Base-by-base conservation (phyloP, 2,888 invertebrate genomes). In the Neria commutata region DNA sequence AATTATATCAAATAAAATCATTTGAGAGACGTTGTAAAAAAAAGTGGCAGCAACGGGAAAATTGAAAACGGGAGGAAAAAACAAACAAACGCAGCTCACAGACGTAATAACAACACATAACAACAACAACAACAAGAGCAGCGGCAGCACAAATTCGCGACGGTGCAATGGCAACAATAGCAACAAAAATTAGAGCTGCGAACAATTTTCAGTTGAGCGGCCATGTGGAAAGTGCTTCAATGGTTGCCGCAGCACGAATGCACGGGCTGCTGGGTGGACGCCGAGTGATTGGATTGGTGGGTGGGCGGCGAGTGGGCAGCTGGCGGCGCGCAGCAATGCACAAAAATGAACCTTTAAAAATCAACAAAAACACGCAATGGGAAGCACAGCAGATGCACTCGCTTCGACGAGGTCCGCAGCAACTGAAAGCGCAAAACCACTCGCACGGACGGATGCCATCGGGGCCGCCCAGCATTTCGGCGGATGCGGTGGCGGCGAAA, bases 151-250 rank as follows among this genome's bases (percentile, higher is more conserved):
- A 8, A 25, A 10, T 14, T n/a, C n/a, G n/a, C n/a, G n/a, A n/a
- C 37, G 37, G 37, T 37, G 37, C 37, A 37, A n/a, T 37, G 63
- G 66, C 62, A 68, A 56, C 47, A 53, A 40, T n/a, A 52, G 50
- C 17, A 37, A 57, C 56, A 62, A 54, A 33, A 57, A 40, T 26
- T 51, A 59, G 49, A 75, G 70, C 64, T 73, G 67, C 70, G 76
- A 71, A 68, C 65, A 70, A 76, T 78, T 78, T 81, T 81, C 81
- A 81, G 81, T 78, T 81, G 81, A 81, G 80, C 80, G 76, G 61
- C 80, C 81, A 81, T 75, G 81, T 78, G 80, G 79, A 80, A 81
- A 81, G 74, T 75, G n/a, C n/a, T 67, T 72, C 74, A 79, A 74
- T 75, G 73, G 74, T 72, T 71, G 70, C 72, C 72, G 67, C 67